A percentile compares a stretch with the other conserved stretches of the same genome.
phyloP scores from a whole-genome alignment of 2,888 invertebrate species.

The Lepidonotus clava region DNA sequence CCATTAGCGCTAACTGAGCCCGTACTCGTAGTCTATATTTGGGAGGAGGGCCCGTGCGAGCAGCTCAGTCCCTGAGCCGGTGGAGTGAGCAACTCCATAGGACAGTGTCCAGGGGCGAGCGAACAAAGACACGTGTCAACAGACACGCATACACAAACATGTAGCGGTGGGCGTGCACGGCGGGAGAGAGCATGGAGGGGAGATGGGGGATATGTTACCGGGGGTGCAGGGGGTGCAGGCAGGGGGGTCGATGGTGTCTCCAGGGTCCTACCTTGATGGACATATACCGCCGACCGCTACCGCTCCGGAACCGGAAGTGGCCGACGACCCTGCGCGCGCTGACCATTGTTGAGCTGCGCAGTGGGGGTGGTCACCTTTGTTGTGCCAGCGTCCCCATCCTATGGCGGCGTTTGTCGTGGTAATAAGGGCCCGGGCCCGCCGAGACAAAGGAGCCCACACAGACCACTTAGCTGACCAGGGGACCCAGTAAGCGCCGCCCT shows the following conservation, averaged over 20 bases:
- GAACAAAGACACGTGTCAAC: neutral
- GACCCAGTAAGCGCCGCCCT: no score
- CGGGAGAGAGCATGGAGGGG: no score
- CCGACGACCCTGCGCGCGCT: neutral
- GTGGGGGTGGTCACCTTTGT: neutral
- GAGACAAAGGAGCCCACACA: neutral
- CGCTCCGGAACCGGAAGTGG: neutral
- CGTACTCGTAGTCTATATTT: no score
- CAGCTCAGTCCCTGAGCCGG: no score
- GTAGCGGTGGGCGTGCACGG: no score
- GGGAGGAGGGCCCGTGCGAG: no score
- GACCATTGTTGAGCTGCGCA: neutral
- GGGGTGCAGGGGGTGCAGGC: neutral
- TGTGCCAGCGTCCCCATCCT: neutral
- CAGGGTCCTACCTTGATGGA: neutral
- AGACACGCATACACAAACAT: constrained; percentile 18
- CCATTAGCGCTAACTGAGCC: no score
- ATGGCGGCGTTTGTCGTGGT: neutral
- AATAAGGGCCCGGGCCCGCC: neutral
- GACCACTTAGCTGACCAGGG: constrained; percentile 1
- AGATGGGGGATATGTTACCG: neutral
- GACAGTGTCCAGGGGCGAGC: no score
- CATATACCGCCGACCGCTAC: neutral
- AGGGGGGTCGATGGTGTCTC: neutral
- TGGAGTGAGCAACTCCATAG: no score